Conservation (phyloP, 2,797 vertebrate genomes). For the Coccyzus lansbergi region DNA sequence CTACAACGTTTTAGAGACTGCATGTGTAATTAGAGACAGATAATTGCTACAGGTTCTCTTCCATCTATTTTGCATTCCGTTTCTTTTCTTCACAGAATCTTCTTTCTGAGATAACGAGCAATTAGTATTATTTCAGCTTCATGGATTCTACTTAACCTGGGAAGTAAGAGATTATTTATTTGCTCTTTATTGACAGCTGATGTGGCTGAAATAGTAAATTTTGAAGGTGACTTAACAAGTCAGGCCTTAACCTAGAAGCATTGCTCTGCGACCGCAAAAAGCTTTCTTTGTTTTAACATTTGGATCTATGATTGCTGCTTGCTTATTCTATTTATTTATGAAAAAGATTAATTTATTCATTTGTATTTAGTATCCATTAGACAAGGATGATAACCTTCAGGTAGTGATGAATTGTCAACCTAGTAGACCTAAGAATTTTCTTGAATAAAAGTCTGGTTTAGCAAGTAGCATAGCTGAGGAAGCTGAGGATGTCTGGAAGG, state of each 20-base stretch:
- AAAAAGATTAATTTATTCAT: background rate
- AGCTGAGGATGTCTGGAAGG: background rate
- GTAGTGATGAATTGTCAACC: background rate
- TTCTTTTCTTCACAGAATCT: background rate
- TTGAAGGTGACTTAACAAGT: background rate
- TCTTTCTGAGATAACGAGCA: background rate
- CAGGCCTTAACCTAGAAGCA: background rate
- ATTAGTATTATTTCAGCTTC: slow-evolving; percentile 1
- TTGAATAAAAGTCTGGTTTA: background rate
- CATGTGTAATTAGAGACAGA: background rate
- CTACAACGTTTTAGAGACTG: background rate
- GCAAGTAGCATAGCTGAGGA: background rate
- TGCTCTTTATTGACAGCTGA: background rate
- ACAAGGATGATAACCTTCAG: background rate
- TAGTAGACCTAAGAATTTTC: background rate
- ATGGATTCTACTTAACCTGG: background rate
- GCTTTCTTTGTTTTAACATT: background rate
- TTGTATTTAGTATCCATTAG: background rate
- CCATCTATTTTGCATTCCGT: background rate
- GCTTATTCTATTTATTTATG: background rate
- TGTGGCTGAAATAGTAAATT: background rate
- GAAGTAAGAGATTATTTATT: slow-evolving; percentile 6
- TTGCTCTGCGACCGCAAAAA: background rate
- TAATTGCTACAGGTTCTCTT: background rate
- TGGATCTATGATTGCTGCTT: background rate